Percentiles rank a stretch among this genome's conserved stretches.
phyloP scores from a whole-genome alignment of 92 coral and sea anemone genomes.

The Galaxea fascicularis region DNA sequence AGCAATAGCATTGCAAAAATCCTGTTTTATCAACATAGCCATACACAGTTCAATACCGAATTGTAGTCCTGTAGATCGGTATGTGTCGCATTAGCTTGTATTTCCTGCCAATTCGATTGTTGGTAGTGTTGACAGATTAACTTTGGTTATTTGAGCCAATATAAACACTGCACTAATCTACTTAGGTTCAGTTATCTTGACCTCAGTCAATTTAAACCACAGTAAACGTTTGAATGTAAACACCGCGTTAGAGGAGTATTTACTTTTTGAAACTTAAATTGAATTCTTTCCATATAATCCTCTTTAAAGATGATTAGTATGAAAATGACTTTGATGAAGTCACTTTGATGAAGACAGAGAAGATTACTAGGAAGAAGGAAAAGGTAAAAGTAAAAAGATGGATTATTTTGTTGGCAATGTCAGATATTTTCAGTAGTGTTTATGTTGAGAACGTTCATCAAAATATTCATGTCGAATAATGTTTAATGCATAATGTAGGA shows the following conservation, averaged over 20 bases:
- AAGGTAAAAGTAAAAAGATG: too few species aligned
- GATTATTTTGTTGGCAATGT: too few species aligned
- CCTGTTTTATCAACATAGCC: conserved; percentile 51
- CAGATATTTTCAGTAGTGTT: too few species aligned
- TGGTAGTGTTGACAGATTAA: conserved; percentile 47
- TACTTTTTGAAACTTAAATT: too few species aligned
- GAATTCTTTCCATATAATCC: too few species aligned
- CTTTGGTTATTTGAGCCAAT: conserved; percentile 45
- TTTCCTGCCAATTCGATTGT: conserved; percentile 35
- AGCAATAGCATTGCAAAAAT: conserved; percentile 56
- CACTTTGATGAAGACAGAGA: too few species aligned
- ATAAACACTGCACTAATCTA: conserved; percentile 40
- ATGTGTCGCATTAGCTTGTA: conserved; percentile 44
- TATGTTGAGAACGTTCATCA: too few species aligned
- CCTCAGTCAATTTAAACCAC: conserved; percentile 57
- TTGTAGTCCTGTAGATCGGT: conserved; percentile 51
- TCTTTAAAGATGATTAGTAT: too few species aligned
- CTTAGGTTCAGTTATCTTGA: conserved; percentile 43
- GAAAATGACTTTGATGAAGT: too few species aligned
- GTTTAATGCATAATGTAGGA: too few species aligned
- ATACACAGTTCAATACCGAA: conserved; percentile 49
- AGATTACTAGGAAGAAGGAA: too few species aligned
- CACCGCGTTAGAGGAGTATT: conserved; percentile 54
- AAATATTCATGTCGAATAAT: too few species aligned
- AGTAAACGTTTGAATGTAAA: conserved; percentile 57